These are phyloP conservation scores for Enoplosus armatus DNA, from an alignment of 2,797 vertebrate genomes.

Conservation along the genomic window DNA sequence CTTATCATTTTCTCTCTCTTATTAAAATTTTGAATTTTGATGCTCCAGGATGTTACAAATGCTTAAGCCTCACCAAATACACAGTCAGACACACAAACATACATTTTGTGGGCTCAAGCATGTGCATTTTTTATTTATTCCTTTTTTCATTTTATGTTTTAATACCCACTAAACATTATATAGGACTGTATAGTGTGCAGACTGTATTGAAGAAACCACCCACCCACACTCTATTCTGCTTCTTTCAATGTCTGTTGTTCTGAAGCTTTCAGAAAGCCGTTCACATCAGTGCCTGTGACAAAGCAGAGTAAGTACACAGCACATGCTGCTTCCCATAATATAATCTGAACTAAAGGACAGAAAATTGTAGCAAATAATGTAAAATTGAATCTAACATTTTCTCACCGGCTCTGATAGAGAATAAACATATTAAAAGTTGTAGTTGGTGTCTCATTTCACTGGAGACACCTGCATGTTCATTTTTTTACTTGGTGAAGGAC, in stretches of 20 bases:
- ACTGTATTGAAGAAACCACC: background rate
- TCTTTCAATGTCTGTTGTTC: constrained; percentile 24
- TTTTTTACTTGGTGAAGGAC: background rate
- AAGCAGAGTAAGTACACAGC: background rate
- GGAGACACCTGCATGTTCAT: background rate
- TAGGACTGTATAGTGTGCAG: background rate
- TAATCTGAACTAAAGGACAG: constrained; percentile 3
- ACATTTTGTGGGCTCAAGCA: background rate
- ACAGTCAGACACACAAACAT: background rate
- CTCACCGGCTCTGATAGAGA: constrained; percentile 2
- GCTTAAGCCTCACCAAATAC: constrained; percentile 15
- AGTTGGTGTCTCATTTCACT: background rate
- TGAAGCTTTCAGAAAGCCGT: constrained; percentile 22
- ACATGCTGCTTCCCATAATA: constrained; percentile 1
- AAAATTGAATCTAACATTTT: background rate
- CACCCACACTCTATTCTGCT: background rate
- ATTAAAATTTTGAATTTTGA: constrained; percentile 26
- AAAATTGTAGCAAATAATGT: background rate
- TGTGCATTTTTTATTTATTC: constrained; percentile 6
- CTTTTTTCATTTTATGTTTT: constrained; percentile 13
- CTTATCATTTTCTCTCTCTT: constrained; percentile 26
- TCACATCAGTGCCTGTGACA: constrained; percentile 4
- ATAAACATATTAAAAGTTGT: background rate
- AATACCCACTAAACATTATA: constrained; percentile 17
- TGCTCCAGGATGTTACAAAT: constrained; percentile 11